Percentiles rank a stretch among this genome's conserved stretches.
Evolutionary conservation across 1,140 invertebrate genomes (phyloP).

Genomic region (Chironomus tepperi): DNA sequence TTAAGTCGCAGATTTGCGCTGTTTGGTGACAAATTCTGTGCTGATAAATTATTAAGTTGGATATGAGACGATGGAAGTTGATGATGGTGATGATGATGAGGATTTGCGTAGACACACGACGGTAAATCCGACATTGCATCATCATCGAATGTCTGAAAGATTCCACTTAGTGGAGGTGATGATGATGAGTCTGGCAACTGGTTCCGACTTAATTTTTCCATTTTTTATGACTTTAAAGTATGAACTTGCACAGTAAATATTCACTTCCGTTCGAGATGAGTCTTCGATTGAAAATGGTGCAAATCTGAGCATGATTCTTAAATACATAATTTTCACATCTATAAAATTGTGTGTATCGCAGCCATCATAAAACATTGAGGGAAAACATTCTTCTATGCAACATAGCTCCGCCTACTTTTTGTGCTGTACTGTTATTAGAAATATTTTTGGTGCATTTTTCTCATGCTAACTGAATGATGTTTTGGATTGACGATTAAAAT

Average conservation of each 20-base stretch:
- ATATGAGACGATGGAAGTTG: neutral
- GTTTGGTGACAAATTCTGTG: conserved; percentile 25
- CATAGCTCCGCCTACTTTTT: neutral
- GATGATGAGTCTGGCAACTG: conserved; percentile 46
- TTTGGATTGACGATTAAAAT: too few species aligned
- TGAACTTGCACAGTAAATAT: neutral
- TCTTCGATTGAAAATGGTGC: neutral
- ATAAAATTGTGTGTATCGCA: too few species aligned
- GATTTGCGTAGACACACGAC: conserved; percentile 39
- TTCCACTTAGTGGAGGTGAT: conserved; percentile 44
- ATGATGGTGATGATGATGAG: conserved; percentile 31
- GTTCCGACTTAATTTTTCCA: conserved; percentile 36
- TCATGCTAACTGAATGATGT: too few species aligned
- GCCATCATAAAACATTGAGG: too few species aligned
- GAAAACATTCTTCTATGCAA: neutral
- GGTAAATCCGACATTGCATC: conserved; percentile 39
- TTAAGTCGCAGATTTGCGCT: conserved; percentile 31
- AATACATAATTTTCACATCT: too few species aligned
- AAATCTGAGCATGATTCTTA: neutral
- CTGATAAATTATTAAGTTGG: conserved; percentile 16
- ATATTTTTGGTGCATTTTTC: too few species aligned
- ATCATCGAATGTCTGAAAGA: conserved; percentile 39
- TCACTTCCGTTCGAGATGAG: neutral
- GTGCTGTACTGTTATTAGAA: too few species aligned
- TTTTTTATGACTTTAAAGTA: neutral